Conservation (phyloP, 2,113 vertebrate genomes). For the Pantherophis guttatus region DNA sequence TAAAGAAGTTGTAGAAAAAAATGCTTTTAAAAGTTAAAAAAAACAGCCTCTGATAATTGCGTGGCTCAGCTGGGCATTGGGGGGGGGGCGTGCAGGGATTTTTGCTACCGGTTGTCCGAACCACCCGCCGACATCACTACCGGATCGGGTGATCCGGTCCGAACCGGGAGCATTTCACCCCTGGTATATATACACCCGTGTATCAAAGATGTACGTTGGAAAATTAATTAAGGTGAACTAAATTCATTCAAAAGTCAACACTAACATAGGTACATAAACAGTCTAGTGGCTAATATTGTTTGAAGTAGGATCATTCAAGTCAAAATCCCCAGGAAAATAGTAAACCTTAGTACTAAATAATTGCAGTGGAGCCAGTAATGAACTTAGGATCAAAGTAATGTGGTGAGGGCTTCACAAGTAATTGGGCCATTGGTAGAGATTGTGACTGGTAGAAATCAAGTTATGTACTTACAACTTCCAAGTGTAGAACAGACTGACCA, state of each 20-base stretch:
- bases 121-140: too few relatives aligned
- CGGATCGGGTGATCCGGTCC: too few relatives aligned
- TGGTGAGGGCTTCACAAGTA: neutral
- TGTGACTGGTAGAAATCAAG: neutral
- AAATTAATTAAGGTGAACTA: neutral
- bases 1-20: too few relatives aligned
- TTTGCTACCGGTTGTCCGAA: too few relatives aligned
- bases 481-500: neutral
- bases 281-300: neutral
- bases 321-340: neutral
- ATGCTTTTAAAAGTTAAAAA: too few relatives aligned
- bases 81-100: too few relatives aligned
- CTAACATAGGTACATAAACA: neutral
- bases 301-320: neutral
- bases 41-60: too few relatives aligned
- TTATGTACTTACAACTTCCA: slow-evolving; percentile 1
- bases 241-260: neutral
- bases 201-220: neutral
- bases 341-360: neutral
- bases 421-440: neutral
- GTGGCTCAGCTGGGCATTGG: too few relatives aligned
- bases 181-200: neutral
- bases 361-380: neutral
- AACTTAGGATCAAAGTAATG: neutral
- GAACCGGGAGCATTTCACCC: too few relatives aligned